Evolutionary conservation across 1,140 invertebrate genomes (phyloP), one percentile per base, ranked within the genome.

Genomic region (Drosophila busckii): DNA sequence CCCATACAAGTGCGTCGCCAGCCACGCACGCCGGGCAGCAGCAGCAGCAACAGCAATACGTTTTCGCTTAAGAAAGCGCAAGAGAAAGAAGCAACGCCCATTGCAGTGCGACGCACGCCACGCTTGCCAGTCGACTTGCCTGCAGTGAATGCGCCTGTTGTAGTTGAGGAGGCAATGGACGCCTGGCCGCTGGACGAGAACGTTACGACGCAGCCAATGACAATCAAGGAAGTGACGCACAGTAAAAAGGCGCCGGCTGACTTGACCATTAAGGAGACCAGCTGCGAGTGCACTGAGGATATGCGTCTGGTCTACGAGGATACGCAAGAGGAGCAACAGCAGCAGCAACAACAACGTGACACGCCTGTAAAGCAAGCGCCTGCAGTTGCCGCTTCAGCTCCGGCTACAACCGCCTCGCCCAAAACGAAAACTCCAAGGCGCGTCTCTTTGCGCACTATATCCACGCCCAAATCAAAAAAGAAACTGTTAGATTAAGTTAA

Each of bases 381-480:
- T 1, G 82, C 34, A 26, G 6, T n/a, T 6, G n/a, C 4, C 5
- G 16, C 13, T 22, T 2, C 5, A 3, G 4, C 5, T 3, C n/a
- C 50, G 8, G 52, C 85, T 1, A 56, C 63, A 9, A 13, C 7
- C 22, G 49, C 34, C 46, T 50, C 53, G 75, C 23, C 70, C 69
- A 42, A 86, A 50, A 37, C 49, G 67, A 13, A 70, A 1, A 66
- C 82, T 13, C 66, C 70, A 4, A 80, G 93, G 20, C 87, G 93
- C 62, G 92, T 94, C 1, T 89, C 91, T 48, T 90, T 94, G 54
- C 93, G 93, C 20, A 94, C 93, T 16, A 85, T 94, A 20, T 93
- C 92, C 1, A 94, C 93, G 76, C 93, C 93, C 22, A 94, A 93
- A 80, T 90, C 89, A 52, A 87, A 88, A 61, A 93, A 91, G 84